phyloP scores from a whole-genome alignment of 2,113 vertebrate genomes.

The Gymnogyps californianus region DNA sequence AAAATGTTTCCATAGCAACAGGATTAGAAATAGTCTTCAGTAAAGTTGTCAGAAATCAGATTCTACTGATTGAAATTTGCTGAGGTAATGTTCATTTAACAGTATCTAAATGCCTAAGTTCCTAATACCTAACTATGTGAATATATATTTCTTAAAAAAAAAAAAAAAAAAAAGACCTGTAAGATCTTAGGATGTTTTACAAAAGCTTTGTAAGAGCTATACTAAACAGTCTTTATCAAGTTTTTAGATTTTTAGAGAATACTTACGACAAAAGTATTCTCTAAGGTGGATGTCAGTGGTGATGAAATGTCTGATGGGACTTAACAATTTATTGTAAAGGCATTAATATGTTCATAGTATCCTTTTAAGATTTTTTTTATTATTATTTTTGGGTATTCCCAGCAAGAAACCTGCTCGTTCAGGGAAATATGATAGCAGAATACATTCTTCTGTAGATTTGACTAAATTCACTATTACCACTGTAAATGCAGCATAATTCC shows the following conservation, averaged over 20 bases:
- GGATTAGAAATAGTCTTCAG: not conserved
- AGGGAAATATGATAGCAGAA: not conserved
- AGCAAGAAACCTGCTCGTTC: not conserved
- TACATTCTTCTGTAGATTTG: not conserved
- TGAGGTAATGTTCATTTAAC: not conserved
- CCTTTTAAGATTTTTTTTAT: not conserved
- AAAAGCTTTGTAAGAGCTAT: not conserved
- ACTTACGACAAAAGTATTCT: not conserved
- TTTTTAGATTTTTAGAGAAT: not conserved
- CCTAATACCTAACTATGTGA: not conserved
- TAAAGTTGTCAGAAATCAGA: not conserved
- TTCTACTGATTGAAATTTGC: not conserved
- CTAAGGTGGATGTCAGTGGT: not conserved
- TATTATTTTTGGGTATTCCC: not conserved
- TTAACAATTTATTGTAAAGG: not conserved
- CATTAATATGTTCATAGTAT: not conserved
- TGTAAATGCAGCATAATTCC: not conserved
- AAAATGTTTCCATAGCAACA: slow-evolving; percentile 1
- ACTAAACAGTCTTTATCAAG: not conserved
- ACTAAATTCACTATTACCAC: not conserved
- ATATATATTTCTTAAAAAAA: not conserved
- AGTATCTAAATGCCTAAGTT: not conserved
- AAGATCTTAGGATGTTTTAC: not conserved
- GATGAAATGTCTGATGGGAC: not conserved
- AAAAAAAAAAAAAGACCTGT: rapidly evolving